Percentiles rank a stretch among this genome's conserved stretches.
Evolutionary conservation across 2,797 vertebrate genomes (phyloP).

Genomic region (Pristis pectinata): DNA sequence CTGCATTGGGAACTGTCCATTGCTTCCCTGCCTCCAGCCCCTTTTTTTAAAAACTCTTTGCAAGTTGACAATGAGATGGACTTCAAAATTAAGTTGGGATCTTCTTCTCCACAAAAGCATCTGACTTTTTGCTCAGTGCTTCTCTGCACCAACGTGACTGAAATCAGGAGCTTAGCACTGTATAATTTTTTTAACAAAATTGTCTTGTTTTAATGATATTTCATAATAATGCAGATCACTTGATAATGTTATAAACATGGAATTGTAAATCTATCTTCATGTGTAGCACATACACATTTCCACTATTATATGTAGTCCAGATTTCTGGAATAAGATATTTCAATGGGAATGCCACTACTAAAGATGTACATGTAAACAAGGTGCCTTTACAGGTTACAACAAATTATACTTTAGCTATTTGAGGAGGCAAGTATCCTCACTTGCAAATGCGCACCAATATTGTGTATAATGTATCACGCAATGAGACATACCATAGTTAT

Average conservation of each 20-base stretch:
- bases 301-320: background rate
- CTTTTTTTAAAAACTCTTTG: background rate
- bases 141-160: background rate
- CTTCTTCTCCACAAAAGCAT: background rate
- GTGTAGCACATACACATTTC: background rate
- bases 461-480: background rate
- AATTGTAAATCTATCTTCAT: background rate
- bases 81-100: background rate
- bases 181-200: too few species aligned
- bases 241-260: background rate
- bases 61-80: background rate
- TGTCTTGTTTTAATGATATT: too few species aligned
- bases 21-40: background rate
- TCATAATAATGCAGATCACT: background rate
- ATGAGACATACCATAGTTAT: background rate
- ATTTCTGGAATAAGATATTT: background rate
- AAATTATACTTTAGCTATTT: background rate
- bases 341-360: background rate
- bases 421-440: background rate
- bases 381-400: background rate
- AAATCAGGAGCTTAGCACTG: background rate
- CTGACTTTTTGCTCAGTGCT: background rate
- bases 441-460: background rate
- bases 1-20: background rate
- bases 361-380: background rate